These are phyloP conservation scores for Linurgus olivaceus DNA, from an alignment of 2,797 vertebrate species.

Conservation along the genomic window DNA sequence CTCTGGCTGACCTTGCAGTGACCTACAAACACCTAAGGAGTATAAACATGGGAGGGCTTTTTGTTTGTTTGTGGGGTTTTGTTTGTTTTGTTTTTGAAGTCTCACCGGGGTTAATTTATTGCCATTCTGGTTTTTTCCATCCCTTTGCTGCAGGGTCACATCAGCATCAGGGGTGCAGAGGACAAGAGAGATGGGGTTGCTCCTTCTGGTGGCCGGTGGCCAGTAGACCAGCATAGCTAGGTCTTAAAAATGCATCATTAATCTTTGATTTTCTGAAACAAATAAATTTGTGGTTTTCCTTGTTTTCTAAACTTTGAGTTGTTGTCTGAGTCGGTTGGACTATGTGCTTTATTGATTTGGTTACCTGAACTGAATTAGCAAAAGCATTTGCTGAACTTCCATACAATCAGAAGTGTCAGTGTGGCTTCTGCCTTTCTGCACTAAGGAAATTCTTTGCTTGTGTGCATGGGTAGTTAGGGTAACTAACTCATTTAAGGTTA, in stretches of 20 bases:
- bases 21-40: not conserved
- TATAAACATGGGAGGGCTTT: not conserved
- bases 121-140: not conserved
- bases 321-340: not conserved
- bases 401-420: not conserved
- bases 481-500: not conserved
- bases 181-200: not conserved
- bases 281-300: not conserved
- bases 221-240: not conserved
- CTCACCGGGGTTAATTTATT: not conserved
- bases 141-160: not conserved
- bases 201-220: accelerated
- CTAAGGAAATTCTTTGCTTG: not conserved
- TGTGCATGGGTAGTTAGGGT: not conserved
- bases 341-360: not conserved
- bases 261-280: not conserved
- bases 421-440: not conserved
- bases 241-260: not conserved
- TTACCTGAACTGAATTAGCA: not conserved
- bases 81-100: not conserved
- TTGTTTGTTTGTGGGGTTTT: not conserved
- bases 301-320: not conserved
- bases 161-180: accelerated
- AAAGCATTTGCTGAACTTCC: not conserved
- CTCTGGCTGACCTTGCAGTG: not conserved